These are phyloP conservation scores for Zaprionus africanus DNA, from an alignment of 1,140 invertebrate genomes.

Conservation along the genomic window DNA sequence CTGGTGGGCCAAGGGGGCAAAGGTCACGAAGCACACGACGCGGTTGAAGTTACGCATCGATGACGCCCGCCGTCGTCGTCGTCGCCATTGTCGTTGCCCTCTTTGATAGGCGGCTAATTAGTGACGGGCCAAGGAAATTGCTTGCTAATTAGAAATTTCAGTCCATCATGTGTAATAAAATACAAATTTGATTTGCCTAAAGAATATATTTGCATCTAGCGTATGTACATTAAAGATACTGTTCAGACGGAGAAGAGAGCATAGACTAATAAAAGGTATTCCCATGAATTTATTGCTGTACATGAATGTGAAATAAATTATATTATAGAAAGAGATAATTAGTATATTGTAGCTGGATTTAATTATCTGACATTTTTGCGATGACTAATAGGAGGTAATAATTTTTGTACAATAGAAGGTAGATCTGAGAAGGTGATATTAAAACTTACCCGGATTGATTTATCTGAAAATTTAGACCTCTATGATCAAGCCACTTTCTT, in stretches of 20 bases:
- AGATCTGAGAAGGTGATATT: too few species aligned
- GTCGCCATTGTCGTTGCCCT: not conserved
- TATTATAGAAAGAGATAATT: too few species aligned
- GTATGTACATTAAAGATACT: not conserved
- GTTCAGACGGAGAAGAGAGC: not conserved
- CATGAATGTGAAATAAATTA: not conserved
- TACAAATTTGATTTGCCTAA: not conserved
- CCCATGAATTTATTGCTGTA: not conserved
- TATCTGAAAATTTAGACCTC: too few species aligned
- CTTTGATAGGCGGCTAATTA: conserved; percentile 35
- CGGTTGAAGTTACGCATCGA: conserved; percentile 31
- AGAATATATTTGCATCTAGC: not conserved
- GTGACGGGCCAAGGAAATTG: conserved; percentile 27
- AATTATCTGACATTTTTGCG: too few species aligned
- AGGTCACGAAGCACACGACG: conserved; percentile 1
- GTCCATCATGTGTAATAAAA: not conserved
- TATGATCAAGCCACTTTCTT: too few species aligned
- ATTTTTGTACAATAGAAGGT: too few species aligned
- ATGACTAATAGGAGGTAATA: too few species aligned
- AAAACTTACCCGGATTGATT: too few species aligned
- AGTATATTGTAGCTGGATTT: too few species aligned
- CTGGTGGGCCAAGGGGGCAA: not conserved
- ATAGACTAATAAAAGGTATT: not conserved
- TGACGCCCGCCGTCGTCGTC: not conserved
- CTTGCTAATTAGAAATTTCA: conserved; percentile 40